phyloP scores from a whole-genome alignment of 2,888 invertebrate species.

The Acanthococcus lagerstroemiae region DNA sequence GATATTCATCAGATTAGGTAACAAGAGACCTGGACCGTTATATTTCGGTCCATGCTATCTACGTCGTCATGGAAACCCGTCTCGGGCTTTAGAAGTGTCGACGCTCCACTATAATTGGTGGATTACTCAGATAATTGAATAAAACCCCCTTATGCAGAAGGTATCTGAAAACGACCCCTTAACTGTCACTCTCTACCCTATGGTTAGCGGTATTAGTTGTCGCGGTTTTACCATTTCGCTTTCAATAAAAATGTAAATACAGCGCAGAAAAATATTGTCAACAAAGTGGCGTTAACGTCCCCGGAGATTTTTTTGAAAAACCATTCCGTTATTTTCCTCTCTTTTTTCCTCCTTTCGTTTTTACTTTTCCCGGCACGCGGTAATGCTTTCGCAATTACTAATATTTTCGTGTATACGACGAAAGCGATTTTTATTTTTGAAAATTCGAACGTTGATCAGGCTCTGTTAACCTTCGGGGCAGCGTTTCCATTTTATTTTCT shows the following conservation, averaged over 20 bases:
- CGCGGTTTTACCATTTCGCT: conserved; percentile 30
- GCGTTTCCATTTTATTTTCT: too few relatives aligned
- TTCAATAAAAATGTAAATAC: conserved; percentile 33
- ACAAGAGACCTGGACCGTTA: conserved; percentile 30
- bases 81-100: conserved; percentile 30
- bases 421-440: too few relatives aligned
- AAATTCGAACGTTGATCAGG: too few relatives aligned
- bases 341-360: background rate
- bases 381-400: too few relatives aligned
- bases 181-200: conserved; percentile 30
- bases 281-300: conserved; percentile 31
- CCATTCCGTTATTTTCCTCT: background rate
- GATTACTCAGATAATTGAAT: conserved; percentile 40
- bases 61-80: conserved; percentile 26
- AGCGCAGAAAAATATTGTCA: conserved; percentile 31
- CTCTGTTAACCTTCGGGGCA: too few relatives aligned
- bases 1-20: conserved; percentile 29
- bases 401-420: too few relatives aligned
- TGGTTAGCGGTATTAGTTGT: conserved; percentile 29
- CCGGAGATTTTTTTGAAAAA: conserved; percentile 23
- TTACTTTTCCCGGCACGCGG: background rate
- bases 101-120: conserved; percentile 36
- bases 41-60: conserved; percentile 24
- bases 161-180: conserved; percentile 30
- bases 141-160: conserved; percentile 31